Evolutionary conservation across 2,113 vertebrate genomes (phyloP).

Genomic region (Eidolon helvum): DNA sequence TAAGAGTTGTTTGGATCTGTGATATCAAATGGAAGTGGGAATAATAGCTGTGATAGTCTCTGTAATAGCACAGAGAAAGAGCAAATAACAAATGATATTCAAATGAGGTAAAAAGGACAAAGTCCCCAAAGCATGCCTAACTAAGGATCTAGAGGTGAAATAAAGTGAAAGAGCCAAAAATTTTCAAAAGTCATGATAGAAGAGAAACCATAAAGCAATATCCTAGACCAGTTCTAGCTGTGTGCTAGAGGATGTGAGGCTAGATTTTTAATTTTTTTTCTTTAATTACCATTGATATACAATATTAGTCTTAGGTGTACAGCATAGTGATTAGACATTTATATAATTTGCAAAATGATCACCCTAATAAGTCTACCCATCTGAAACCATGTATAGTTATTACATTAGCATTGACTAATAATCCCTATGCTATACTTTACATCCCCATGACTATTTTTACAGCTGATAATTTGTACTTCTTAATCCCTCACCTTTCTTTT

Average conservation of each 20-base stretch:
- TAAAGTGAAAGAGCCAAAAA: background rate
- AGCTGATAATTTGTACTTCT: no score
- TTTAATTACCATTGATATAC: no score
- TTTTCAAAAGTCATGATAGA: background rate
- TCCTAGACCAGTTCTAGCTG: background rate
- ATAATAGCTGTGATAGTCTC: background rate
- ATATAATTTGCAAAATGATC: no score
- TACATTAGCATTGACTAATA: no score
- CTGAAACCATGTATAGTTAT: no score
- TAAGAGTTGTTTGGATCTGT: background rate
- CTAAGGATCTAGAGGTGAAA: background rate
- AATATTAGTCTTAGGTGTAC: no score
- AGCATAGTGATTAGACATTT: no score
- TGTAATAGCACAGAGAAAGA: background rate
- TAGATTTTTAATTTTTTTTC: no score
- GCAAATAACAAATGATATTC: background rate
- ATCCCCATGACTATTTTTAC: no score
- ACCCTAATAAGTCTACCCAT: no score
- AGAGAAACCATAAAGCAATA: background rate
- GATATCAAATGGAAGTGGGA: background rate
- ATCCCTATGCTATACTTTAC: no score
- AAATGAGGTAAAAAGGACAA: background rate
- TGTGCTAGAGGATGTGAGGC: accelerated
- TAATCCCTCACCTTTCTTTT: no score
- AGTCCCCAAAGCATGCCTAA: background rate